phyloP scores from a whole-genome alignment of 2,888 invertebrate genomes.

The Acanthosepion pharaonis region DNA sequence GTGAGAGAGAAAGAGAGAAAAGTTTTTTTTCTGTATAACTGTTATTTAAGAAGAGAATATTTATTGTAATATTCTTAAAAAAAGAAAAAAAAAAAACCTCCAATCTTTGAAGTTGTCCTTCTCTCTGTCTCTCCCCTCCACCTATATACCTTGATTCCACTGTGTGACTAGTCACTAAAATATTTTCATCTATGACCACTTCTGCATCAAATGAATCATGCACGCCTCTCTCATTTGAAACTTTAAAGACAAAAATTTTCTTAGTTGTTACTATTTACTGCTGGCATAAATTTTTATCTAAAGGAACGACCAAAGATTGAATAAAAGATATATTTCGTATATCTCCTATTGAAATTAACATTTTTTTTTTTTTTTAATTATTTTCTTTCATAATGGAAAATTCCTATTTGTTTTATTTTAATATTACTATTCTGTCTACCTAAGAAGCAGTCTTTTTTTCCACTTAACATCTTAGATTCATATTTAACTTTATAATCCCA shows the following conservation, averaged over 20 bases:
- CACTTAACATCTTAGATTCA: background rate
- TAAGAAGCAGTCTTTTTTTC: background rate
- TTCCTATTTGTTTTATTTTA: background rate
- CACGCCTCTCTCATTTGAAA: background rate
- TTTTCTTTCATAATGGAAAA: background rate
- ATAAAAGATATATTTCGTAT: background rate
- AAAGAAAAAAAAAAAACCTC: background rate
- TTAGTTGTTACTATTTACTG: background rate
- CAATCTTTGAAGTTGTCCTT: background rate
- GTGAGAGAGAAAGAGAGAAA: background rate
- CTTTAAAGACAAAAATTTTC: background rate
- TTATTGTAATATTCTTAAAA: background rate
- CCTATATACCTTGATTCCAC: background rate
- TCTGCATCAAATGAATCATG: background rate
- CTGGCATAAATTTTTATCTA: background rate
- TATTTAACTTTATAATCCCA: background rate
- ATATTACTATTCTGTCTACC: background rate
- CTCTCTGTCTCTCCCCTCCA: background rate
- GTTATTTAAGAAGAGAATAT: background rate
- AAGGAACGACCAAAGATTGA: background rate
- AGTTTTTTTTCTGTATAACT: background rate
- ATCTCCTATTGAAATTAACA: background rate
- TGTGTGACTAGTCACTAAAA: slow-evolving; percentile 18
- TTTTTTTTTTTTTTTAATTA: background rate
- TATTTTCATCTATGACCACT: slow-evolving; percentile 33